phyloP scores from a whole-genome alignment of 2,113 vertebrate species.

The Himantopus leucocephalus region DNA sequence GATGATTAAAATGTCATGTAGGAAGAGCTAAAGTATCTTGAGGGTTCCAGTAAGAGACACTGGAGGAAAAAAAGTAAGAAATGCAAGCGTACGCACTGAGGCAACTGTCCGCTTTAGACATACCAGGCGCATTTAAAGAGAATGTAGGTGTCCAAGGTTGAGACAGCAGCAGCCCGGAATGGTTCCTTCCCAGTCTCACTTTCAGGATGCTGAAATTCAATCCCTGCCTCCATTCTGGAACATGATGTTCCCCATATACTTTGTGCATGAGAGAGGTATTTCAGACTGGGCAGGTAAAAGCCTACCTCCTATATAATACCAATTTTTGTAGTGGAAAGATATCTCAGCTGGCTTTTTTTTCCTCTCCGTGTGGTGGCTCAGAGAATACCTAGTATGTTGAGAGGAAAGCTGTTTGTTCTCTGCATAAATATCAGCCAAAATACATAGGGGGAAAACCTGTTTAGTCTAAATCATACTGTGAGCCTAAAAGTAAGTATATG shows the following conservation, averaged over 20 bases:
- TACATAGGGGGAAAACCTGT: background rate
- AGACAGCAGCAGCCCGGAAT: background rate
- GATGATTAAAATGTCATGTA: background rate
- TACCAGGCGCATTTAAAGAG: background rate
- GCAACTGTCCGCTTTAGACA: background rate
- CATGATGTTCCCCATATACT: background rate
- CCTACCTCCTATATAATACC: background rate
- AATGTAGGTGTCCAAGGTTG: background rate
- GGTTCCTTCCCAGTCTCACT: background rate
- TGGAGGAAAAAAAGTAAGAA: background rate
- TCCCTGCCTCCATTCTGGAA: background rate
- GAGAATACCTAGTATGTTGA: background rate
- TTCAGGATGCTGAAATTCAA: background rate
- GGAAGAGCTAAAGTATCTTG: background rate
- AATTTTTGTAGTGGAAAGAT: background rate
- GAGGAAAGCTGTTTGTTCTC: background rate
- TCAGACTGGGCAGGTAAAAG: background rate
- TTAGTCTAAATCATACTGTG: background rate
- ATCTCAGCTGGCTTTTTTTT: background rate
- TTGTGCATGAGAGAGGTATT: background rate
- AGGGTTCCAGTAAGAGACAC: background rate
- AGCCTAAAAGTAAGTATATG: background rate
- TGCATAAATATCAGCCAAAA: background rate
- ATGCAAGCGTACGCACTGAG: background rate
- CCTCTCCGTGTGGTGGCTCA: background rate